phyloP scores from a whole-genome alignment of 2,888 invertebrate genomes.

The Brachyptera putata region DNA sequence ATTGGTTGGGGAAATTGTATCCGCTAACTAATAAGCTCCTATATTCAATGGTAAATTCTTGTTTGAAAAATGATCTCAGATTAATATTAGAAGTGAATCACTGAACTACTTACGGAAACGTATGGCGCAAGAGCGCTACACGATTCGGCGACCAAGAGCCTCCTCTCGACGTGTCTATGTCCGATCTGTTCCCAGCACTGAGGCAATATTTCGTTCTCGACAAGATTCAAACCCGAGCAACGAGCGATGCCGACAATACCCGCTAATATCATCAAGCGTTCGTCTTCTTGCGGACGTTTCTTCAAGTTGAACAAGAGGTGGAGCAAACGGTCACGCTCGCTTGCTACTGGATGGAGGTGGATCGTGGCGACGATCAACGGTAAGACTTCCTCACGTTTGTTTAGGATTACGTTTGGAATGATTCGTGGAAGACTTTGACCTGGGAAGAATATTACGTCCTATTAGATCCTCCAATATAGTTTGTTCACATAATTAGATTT shows the following conservation, averaged over 20 bases:
- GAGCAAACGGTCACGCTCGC: conserved; percentile 58
- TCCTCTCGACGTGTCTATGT: conserved; percentile 61
- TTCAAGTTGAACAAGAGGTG: conserved; percentile 66
- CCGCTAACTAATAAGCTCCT: too few species aligned
- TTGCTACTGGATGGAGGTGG: conserved; percentile 54
- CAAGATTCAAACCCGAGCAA: conserved; percentile 47
- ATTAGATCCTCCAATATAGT: too few species aligned
- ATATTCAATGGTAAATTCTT: too few species aligned
- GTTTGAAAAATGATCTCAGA: too few species aligned
- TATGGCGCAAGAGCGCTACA: conserved; percentile 62
- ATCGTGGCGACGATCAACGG: conserved; percentile 60
- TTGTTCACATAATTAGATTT: too few species aligned
- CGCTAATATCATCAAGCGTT: conserved; percentile 55
- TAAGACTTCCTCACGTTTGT: conserved; percentile 64
- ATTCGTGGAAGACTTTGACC: conserved; percentile 57
- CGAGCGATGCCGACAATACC: conserved; percentile 49
- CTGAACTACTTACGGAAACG: conserved; percentile 58
- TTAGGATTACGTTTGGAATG: conserved; percentile 62
- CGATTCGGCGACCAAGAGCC: conserved; percentile 63
- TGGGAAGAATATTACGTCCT: too few species aligned
- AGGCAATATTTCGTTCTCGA: conserved; percentile 64
- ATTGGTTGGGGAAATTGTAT: too few species aligned
- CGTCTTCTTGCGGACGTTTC: conserved; percentile 63
- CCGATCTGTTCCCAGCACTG: conserved; percentile 70
- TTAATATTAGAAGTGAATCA: too few species aligned